phyloP scores from a whole-genome alignment of 2,888 invertebrate species.

The Oligia strigilis region DNA sequence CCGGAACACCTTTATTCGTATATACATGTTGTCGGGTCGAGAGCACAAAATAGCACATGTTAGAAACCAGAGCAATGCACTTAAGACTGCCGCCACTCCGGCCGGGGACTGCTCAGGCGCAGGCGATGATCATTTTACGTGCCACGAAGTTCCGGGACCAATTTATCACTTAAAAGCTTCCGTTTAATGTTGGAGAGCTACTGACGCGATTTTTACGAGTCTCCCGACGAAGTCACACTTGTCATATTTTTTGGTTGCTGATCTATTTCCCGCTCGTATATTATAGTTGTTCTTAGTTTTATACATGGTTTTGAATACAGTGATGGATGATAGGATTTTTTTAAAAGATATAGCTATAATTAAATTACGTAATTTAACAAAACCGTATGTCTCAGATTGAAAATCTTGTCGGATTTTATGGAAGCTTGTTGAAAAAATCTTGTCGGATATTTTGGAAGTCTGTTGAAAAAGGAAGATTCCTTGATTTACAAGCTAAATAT shows the following conservation, averaged over 20 bases:
- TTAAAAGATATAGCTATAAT: not conserved
- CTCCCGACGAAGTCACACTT: constrained; percentile 72
- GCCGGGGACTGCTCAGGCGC: constrained; percentile 77
- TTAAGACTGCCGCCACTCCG: constrained; percentile 73
- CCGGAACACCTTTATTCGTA: constrained; percentile 62
- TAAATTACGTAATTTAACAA: not conserved
- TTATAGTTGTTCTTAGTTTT: constrained; percentile 5
- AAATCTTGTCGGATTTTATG: too few relatives aligned
- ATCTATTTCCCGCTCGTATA: constrained; percentile 34
- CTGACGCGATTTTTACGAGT: constrained; percentile 78
- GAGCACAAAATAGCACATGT: constrained; percentile 69
- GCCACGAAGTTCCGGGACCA: constrained; percentile 88
- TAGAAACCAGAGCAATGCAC: constrained; percentile 84
- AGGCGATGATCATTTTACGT: constrained; percentile 87
- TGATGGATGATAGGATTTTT: not conserved
- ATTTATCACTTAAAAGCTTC: constrained; percentile 90
- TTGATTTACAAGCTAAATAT: not conserved
- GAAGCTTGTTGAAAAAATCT: too few relatives aligned
- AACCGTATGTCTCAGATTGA: not conserved
- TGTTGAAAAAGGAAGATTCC: not conserved
- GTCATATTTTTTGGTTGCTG: constrained; percentile 64
- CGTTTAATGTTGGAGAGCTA: constrained; percentile 79
- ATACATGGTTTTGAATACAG: not conserved
- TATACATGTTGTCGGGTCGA: constrained; percentile 41
- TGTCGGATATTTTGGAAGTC: not conserved